Evolutionary conservation across 2,797 vertebrate species (phyloP).

Genomic region (Lindbergichthys nudifrons): DNA sequence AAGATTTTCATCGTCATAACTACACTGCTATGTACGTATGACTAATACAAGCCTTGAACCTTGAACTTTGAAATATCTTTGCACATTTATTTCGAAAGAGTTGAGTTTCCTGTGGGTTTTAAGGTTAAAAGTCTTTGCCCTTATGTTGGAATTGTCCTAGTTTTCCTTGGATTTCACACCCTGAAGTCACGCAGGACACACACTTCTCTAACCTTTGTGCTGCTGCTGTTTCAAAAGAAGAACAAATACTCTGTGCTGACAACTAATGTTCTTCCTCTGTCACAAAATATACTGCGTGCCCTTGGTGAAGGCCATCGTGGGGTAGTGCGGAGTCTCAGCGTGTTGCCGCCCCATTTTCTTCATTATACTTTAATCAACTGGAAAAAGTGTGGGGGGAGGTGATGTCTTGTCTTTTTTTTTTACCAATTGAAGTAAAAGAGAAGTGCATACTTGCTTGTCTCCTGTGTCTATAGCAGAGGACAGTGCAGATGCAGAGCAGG

Average conservation of each 20-base stretch:
- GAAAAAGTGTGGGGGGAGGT: constrained; percentile 14
- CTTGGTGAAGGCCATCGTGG: constrained; percentile 67
- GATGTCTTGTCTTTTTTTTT: constrained; percentile 31
- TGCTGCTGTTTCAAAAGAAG: constrained; percentile 36
- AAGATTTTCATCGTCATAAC: too few species aligned
- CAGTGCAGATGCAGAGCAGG: constrained; percentile 70
- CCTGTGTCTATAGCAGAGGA: constrained; percentile 70
- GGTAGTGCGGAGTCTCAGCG: constrained; percentile 57
- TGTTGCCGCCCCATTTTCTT: constrained; percentile 62
- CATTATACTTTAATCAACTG: constrained; percentile 76
- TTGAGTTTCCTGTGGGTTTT: too few species aligned
- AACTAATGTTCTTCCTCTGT: constrained; percentile 66
- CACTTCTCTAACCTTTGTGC: constrained; percentile 22
- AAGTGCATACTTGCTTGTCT: constrained; percentile 75
- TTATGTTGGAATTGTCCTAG: background rate
- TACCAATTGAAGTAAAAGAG: constrained; percentile 56
- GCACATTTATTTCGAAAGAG: too few species aligned
- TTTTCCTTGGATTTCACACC: constrained; percentile 19
- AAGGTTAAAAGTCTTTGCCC: background rate
- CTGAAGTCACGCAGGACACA: constrained; percentile 18
- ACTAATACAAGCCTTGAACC: too few species aligned
- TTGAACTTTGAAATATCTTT: too few species aligned
- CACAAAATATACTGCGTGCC: constrained; percentile 65
- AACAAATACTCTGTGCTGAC: constrained; percentile 66
- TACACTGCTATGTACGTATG: too few species aligned